Base-by-base conservation (phyloP, 2,797 vertebrate species). In the Heterohyrax brucei region DNA sequence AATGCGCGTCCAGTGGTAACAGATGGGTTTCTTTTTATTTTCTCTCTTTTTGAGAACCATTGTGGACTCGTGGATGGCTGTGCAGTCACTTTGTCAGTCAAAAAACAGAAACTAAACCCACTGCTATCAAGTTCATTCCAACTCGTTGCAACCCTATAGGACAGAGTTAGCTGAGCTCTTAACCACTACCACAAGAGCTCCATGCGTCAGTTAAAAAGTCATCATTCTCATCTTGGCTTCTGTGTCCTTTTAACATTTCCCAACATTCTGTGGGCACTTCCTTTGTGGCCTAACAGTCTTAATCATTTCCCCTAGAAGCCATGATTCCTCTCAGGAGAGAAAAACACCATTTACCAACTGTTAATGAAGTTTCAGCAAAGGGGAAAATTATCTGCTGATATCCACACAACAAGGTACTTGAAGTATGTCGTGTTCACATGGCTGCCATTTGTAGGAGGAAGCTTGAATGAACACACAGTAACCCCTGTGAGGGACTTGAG, bases 1-100 rank as follows among this genome's bases (percentile, higher is more conserved):
- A 95, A 77, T 72, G 46, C 9, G 28, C 44, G 30, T 66, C 30
- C 16, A 21, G 6, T 72, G 66, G 61, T 86, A 70, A 77, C 85
- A 92, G 81, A 95, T 81, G 89, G 66, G 56, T 12, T 18, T 75
- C n/a, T 73, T 75, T 94, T 93, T 72, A 77, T 92, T 85, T 14
- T 72, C 10, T 72, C 28, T 10, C 64, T 56, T 77, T 81, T 26
- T 59, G 28, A 56, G 94, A 79, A 76, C n/a, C 0, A 30, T 30
- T 28, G 14, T 28, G 12, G 28, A 66, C 64, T 66, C 21, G 22
- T 61, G 59, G 21, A 22, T 61, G 59, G 19, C 19, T 12, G 14
- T 30, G 64, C 9, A 12, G 30, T 66, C 28, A 30, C 28, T 66
- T 26, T 53, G n/a, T 78, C 56, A 76, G 48, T 13, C 46, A 50